Percentiles rank a stretch among this genome's conserved stretches.
phyloP scores from a whole-genome alignment of 1,140 invertebrate genomes.

The Trinorchestia longiramus region DNA sequence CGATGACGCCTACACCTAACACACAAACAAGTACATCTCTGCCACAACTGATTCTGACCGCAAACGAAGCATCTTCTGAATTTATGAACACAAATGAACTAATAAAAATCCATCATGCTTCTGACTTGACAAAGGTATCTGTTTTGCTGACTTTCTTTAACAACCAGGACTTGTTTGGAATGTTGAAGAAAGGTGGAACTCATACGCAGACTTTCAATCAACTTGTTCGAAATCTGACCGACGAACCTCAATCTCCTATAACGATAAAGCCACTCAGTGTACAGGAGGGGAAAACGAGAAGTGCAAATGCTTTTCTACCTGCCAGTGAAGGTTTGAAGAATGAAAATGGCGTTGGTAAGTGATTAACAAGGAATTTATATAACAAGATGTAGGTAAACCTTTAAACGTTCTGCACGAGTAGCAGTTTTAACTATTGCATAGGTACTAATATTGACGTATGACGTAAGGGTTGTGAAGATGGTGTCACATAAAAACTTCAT shows the following conservation, averaged over 20 bases:
- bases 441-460: not conserved
- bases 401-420: not conserved
- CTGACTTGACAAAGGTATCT: not conserved
- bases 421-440: not conserved
- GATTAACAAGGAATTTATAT: not conserved
- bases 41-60: not conserved
- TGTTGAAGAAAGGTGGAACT: not conserved
- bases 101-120: not conserved
- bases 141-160: constrained; percentile 22
- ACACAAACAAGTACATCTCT: not conserved
- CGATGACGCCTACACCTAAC: not conserved
- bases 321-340: not conserved
- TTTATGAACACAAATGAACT: not conserved
- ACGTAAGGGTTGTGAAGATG: not conserved
- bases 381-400: not conserved
- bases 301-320: not conserved
- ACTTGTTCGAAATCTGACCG: not conserved
- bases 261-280: not conserved
- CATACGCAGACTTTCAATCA: constrained; percentile 20
- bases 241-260: not conserved
- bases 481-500: not conserved
- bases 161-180: not conserved
- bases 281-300: not conserved
- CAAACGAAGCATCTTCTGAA: not conserved
- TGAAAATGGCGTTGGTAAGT: not conserved